Evolutionary conservation across 2,113 vertebrate genomes (phyloP), one percentile per base, ranked within the genome.

Genomic region (Columbina picui): DNA sequence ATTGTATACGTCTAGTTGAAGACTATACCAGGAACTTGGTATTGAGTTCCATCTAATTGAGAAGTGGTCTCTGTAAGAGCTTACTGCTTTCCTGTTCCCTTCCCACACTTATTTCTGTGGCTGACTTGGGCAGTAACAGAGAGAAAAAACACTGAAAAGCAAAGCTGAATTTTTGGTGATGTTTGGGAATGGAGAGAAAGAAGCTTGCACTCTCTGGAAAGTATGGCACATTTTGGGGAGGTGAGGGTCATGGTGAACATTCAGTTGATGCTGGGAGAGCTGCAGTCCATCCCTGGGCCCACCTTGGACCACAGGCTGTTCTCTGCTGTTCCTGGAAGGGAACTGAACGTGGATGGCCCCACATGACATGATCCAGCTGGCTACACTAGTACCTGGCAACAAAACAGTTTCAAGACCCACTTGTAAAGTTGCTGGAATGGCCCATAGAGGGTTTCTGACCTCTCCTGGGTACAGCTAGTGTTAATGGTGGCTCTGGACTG

Each of bases 291-390:
- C 73, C 26, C 36, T 87, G 50, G 60, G 14, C 27, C 23, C 8
- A 12, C 13, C 64, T 53, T 43, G 6, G 4, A 77, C 22, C 29
- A 43, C 10, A 38, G 23, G 14, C 12, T 52, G 20, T 68, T 59
- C 17, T 79, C 19, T 59, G 29, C 32, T 64, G 1, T 74, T 69
- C 38, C 45, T 81, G 21, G 39, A 57, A 74, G 27, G 10, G 27
- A 18, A 53, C 5, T 1, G 2, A 43, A 34, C 5, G 1, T 69
- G 45, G 14, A 18, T 2, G 4, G 20, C 6, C 34, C 7, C 12
- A 32, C 0, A 0, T 64, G 52, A 29, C 6, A 2, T 56, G n/a
- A 22, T 81, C 13, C 34, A 14, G 11, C 7, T 27, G 34, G 10
- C 36, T 89, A 32, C 17, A 34, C 19, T 4, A 7, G 10, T 80